Evolutionary conservation across 2,888 invertebrate species (phyloP).

Genomic region (Netelia virgata): DNA sequence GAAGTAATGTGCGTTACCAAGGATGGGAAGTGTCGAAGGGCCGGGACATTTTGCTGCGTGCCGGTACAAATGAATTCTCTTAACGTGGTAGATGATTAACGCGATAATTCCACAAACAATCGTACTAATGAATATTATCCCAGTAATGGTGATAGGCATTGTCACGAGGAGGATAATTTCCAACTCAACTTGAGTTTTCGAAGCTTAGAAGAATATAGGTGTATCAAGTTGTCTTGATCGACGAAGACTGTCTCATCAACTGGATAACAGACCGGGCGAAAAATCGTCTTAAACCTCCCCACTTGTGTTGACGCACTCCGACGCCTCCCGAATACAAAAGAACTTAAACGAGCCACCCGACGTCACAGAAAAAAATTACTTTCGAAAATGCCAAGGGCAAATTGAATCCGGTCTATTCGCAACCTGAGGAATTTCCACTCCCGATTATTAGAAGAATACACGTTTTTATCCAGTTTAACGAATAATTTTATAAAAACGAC

Average conservation of each 20-base stretch:
- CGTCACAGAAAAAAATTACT: neutral
- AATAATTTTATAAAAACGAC: neutral
- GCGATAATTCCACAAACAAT: constrained; percentile 59
- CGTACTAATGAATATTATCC: constrained; percentile 30
- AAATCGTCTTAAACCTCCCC: neutral
- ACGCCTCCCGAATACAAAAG: neutral
- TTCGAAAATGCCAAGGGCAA: too few species aligned
- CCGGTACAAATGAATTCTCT: constrained; percentile 64
- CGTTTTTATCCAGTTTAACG: neutral
- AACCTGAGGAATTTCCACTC: neutral
- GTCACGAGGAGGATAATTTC: neutral
- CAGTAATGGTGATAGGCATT: constrained; percentile 42
- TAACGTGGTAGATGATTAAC: constrained; percentile 63
- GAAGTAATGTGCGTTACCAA: constrained; percentile 75
- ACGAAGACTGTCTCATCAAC: neutral
- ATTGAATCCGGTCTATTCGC: neutral
- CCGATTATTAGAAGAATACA: neutral
- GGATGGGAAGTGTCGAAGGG: constrained; percentile 71
- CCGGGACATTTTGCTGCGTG: constrained; percentile 72
- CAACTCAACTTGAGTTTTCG: neutral
- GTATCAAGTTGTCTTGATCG: neutral
- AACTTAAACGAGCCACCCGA: neutral
- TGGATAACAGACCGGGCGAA: neutral
- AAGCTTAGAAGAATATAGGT: neutral
- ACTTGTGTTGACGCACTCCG: neutral